Percentiles rank a stretch among this genome's conserved stretches.
Evolutionary conservation across 2,888 invertebrate species (phyloP).

Genomic region (Drosophila algonquin): DNA sequence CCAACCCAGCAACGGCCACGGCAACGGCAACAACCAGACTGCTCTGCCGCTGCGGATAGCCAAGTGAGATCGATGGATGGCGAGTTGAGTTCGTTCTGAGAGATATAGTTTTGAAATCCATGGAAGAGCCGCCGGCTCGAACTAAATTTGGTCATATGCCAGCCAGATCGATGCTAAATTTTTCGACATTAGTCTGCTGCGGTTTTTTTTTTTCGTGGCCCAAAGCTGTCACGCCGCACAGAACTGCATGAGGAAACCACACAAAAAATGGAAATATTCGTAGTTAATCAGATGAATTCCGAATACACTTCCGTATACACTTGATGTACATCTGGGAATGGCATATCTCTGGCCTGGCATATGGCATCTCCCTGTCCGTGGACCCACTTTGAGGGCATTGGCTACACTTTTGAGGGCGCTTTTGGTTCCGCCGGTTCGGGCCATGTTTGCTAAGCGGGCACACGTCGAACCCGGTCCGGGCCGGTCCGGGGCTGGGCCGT

Average conservation of each 20-base stretch:
- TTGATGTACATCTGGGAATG: neutral
- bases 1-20: constrained; percentile 30
- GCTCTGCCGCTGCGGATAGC: constrained; percentile 11
- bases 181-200: constrained; percentile 77
- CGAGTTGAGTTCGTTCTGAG: constrained; percentile 67
- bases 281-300: neutral
- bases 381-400: constrained; percentile 62
- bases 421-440: constrained; percentile 37
- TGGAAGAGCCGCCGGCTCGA: constrained; percentile 59
- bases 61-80: constrained; percentile 37
- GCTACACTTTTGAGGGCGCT: constrained; percentile 63
- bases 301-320: neutral
- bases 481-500: constrained; percentile 12
- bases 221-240: constrained; percentile 80
- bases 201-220: constrained; percentile 66
- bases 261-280: constrained; percentile 11
- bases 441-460: constrained; percentile 76
- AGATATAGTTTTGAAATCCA: constrained; percentile 61
- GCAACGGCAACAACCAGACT: neutral
- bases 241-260: constrained; percentile 30
- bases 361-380: neutral
- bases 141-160: constrained; percentile 54
- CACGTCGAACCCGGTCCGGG: constrained; percentile 64
- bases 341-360: no score
- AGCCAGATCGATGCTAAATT: constrained; percentile 48